These are phyloP conservation scores for Eupeodes corollae DNA, from an alignment of 1,140 invertebrate genomes.

Conservation along the genomic window DNA sequence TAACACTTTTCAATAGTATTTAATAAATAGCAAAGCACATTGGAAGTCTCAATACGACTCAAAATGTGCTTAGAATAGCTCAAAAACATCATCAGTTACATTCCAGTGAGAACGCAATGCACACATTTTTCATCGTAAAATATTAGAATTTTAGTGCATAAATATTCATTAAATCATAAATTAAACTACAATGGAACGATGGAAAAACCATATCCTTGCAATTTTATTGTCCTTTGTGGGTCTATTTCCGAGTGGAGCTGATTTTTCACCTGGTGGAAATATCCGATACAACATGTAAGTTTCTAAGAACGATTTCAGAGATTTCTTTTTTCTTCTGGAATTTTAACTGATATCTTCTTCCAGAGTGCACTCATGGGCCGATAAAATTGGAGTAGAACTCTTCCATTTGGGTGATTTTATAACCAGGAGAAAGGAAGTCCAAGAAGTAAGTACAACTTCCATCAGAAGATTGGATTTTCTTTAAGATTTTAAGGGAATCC, in stretches of 20 bases:
- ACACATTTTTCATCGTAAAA: not conserved
- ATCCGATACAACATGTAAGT: slow-evolving; percentile 36
- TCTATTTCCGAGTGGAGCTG: slow-evolving; percentile 8
- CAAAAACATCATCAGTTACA: not conserved
- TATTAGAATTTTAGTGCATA: not conserved
- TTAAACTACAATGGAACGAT: not conserved
- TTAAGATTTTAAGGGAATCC: too few relatives aligned
- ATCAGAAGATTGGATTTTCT: not conserved
- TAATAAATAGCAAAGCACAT: too few relatives aligned
- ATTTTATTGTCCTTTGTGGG: slow-evolving; percentile 5
- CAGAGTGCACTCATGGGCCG: slow-evolving; percentile 59
- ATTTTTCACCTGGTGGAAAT: slow-evolving; percentile 18
- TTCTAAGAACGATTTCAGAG: not conserved
- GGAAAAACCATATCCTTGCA: not conserved
- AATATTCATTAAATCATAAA: not conserved
- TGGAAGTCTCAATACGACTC: too few relatives aligned
- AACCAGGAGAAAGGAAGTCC: slow-evolving; percentile 56
- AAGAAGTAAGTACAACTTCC: slow-evolving; percentile 42
- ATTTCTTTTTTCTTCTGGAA: not conserved
- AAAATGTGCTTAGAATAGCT: too few relatives aligned
- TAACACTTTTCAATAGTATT: too few relatives aligned
- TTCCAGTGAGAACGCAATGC: not conserved
- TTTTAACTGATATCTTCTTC: not conserved
- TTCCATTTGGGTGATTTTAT: slow-evolving; percentile 60
- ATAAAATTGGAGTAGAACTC: slow-evolving; percentile 58